Base-by-base conservation (phyloP, 2,888 invertebrate genomes). In the Eumerus sabulonum region DNA sequence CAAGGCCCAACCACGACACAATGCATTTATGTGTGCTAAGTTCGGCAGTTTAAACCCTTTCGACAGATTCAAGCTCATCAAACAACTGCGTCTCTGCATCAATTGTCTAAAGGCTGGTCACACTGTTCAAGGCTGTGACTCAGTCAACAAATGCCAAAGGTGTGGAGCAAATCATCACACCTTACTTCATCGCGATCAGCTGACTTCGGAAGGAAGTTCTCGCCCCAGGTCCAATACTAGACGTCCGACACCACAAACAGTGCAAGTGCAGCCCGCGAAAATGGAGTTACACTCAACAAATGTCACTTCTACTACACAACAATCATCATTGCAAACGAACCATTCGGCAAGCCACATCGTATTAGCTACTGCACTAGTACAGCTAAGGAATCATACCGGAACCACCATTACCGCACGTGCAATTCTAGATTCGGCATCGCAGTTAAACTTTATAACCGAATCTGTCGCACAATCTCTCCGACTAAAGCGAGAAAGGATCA, bases 71-170 rank as follows among this genome's bases (percentile, higher is more conserved):
- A 56, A 56, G 42, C 56, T 44, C 40, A 19, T 18, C n/a, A 56
- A 42, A 13, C 40, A 40, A 9, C 18, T 56, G 5, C 18, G 13
- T 7, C 40, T 56, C 3, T 56, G 59, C 13, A 1, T 59, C 12
- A 59, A 59, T 47, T 59, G 47, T 17, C 14, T 59, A 47, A 1
- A 38, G 27, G 19, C 9, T 44, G 14, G 7, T 19, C 45, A 38
- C 17, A 45, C 16, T 17, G 17, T 36, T 12, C 47, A 47, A 47
- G 13, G 47, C n/a, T 60, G 48, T 40, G 48, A 38, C 1, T 62
- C 50, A 1, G 14, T 7, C 17, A 44, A 47, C 19, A 60, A 60
- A 40, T 60, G 60, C 48, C 36, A 38, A 19, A 47, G 48, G n/a
- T 60, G 60, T 18, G 36, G 18, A 38, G 12, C 1, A 35, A 36